phyloP scores from a whole-genome alignment of 2,113 vertebrate genomes.

The Tetraodon nigroviridis region DNA sequence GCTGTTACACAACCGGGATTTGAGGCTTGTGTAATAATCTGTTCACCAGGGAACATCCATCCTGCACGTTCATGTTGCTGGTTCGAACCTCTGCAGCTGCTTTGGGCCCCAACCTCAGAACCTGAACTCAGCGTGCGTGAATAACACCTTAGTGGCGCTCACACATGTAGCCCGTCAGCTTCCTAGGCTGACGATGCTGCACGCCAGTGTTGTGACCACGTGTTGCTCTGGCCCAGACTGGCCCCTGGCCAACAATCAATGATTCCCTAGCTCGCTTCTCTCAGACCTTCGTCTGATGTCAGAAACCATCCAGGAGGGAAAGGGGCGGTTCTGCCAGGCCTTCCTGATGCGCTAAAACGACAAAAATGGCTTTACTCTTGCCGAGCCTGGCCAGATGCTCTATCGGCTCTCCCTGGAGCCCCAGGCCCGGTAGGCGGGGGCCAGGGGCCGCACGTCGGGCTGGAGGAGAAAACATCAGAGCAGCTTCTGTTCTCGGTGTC shows the following conservation, averaged over 20 bases:
- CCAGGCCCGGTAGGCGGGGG: slow-evolving; percentile 26
- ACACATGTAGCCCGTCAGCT: background rate
- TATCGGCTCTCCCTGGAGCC: slow-evolving; percentile 60
- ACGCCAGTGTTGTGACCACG: background rate
- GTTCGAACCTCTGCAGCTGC: too few species aligned
- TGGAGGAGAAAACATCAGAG: too few species aligned
- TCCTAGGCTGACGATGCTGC: background rate
- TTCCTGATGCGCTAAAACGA: slow-evolving; percentile 72
- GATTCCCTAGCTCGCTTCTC: background rate
- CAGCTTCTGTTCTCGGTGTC: background rate
- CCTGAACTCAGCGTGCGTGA: background rate
- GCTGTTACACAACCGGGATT: too few species aligned
- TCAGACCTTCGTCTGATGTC: background rate
- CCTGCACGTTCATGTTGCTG: too few species aligned
- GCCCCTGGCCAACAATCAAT: background rate
- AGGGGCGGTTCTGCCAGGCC: slow-evolving; percentile 43
- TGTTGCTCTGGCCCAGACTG: background rate
- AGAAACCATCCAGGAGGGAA: slow-evolving; percentile 1
- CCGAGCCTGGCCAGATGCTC: slow-evolving; percentile 69
- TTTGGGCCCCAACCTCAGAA: background rate
- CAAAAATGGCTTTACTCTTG: slow-evolving; percentile 75
- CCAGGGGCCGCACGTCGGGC: too few species aligned
- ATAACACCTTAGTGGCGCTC: background rate
- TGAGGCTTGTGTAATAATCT: too few species aligned
- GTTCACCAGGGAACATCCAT: too few species aligned